Evolutionary conservation across 2,888 invertebrate genomes (phyloP), one percentile per base, ranked within the genome.

Genomic region (Hydrotaea diabolus): DNA sequence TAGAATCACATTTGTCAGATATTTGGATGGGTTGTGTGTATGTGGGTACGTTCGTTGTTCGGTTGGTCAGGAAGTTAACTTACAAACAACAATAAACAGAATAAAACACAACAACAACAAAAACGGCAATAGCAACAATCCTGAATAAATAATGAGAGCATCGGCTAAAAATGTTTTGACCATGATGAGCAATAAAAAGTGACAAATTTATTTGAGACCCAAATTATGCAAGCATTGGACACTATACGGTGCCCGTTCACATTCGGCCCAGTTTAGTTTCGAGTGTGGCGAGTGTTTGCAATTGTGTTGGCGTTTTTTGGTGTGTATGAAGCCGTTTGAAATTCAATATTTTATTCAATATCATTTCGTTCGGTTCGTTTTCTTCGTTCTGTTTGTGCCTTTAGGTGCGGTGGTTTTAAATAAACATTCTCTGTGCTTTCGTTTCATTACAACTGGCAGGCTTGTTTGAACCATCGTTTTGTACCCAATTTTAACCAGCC

Each of bases 81-180:
- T 71, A 59, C 76, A 73, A 78, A 73, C 43, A n/a, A n/a, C 19
- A 76, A 64, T 21, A 13, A 53, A 43, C 17, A 36, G 19, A 64
- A 78, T 26, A 75, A 26, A 43, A 15, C 77, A 73, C 13, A 71
- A 7, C 21, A 83, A 73, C 39, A 73, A 66, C 53, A 39, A 46
- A 8, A 26, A 79, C 17, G 26, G 15, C 46, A 43, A 17, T 36
- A 77, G 77, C 59, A 81, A 64, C 74, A 82, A 79, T 74, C 62
- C 82, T 82, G 85, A 85, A 85, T 85, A 85, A 85, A 85, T 85
- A 79, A 85, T 85, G 69, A 74, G 59, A 82, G 73, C 69, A 53
- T 64, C 77, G 74, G 77, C 77, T 75, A 75, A 80, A 31, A 84
- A 81, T 76, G 31, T 55, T 81, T 77, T 77, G 74, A 82, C 82